Evolutionary conservation across 1,140 invertebrate genomes (phyloP).

Genomic region (Brachionus rotundiformis): DNA sequence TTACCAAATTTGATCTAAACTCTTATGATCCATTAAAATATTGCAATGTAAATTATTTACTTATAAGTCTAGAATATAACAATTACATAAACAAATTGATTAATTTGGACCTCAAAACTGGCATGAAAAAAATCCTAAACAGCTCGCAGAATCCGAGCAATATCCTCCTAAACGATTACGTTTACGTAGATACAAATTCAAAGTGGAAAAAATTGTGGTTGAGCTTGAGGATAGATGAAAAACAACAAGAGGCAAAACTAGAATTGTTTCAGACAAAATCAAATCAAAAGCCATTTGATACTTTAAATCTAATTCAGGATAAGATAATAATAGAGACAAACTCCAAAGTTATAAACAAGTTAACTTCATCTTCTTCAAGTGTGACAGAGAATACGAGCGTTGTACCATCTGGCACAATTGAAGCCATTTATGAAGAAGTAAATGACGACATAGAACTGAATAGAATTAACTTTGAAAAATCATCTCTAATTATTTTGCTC

Average conservation of each 20-base stretch:
- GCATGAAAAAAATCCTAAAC: not conserved
- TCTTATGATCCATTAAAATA: constrained; percentile 31
- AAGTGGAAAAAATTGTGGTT: constrained; percentile 50
- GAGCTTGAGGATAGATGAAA: constrained; percentile 25
- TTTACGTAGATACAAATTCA: constrained; percentile 23
- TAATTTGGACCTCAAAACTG: not conserved
- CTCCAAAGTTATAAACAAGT: constrained; percentile 8
- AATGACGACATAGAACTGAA: constrained; percentile 30
- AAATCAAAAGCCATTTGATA: constrained; percentile 47
- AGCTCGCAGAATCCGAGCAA: not conserved
- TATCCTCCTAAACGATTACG: constrained; percentile 25
- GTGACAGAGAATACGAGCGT: not conserved
- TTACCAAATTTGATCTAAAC: not conserved
- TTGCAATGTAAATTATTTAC: constrained; percentile 38
- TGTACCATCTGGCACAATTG: not conserved
- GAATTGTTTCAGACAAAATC: constrained; percentile 41
- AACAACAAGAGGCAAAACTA: constrained; percentile 28
- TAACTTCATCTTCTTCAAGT: not conserved
- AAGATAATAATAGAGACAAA: constrained; percentile 41
- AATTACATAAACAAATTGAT: constrained; percentile 49
- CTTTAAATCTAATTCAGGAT: constrained; percentile 44
- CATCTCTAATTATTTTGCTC: not conserved
- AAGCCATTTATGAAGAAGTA: constrained; percentile 44
- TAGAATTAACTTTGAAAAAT: constrained; percentile 37
- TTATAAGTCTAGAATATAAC: constrained; percentile 39